Conservation (phyloP, 2,888 invertebrate species). For the Oegoconia quadripuncta region DNA sequence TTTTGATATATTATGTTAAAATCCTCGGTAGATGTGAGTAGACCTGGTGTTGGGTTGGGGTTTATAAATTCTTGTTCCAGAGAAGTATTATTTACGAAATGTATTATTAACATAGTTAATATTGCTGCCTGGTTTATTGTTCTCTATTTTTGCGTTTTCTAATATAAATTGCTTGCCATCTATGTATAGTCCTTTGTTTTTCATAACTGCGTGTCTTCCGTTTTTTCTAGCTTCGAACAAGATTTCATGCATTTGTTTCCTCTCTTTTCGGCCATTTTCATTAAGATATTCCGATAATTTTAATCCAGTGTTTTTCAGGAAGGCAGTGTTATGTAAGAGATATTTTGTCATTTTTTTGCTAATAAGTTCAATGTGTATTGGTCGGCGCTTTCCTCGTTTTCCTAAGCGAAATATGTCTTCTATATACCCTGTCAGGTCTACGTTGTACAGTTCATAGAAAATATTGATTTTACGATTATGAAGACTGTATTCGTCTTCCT, state of each 20-base stretch:
- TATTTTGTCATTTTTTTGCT: conserved; percentile 6
- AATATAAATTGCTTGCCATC: conserved; percentile 2
- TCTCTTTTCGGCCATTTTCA: not conserved
- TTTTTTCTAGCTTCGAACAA: conserved; percentile 2
- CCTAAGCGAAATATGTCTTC: conserved; percentile 7
- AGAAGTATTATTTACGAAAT: not conserved
- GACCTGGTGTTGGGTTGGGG: not conserved
- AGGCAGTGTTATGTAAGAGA: conserved; percentile 1
- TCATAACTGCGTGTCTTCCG: conserved; percentile 7
- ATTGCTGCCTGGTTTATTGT: not conserved
- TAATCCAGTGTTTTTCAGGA: conserved; percentile 3
- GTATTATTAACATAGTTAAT: not conserved
- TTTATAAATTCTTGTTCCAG: no score
- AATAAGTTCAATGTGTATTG: conserved; percentile 11
- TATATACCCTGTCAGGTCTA: conserved; percentile 5
- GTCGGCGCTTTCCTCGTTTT: conserved; percentile 6
- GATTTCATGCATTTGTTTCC: not conserved
- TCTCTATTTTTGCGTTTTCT: not conserved
- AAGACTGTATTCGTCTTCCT: no score
- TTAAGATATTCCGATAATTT: conserved; percentile 1
- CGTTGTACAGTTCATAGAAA: conserved; percentile 1
- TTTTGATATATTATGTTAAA: not conserved
- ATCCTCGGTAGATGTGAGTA: not conserved
- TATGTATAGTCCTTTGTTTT: conserved; percentile 10
- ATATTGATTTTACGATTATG: no score